Conservation (phyloP, 2,888 invertebrate species). For the Trachelus stipa region DNA sequence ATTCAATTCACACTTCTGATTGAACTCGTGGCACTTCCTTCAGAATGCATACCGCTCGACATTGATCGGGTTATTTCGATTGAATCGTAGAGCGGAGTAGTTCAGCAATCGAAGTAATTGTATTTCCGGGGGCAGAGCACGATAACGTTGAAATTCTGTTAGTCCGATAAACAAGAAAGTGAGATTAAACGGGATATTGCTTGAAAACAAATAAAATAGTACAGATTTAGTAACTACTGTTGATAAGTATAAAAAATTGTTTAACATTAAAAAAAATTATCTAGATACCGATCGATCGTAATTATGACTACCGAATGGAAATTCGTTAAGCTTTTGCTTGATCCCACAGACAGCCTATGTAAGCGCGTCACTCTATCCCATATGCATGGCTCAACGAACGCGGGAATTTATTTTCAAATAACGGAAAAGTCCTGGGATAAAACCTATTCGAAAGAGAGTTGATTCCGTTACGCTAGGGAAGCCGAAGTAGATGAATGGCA, state of each 20-base stretch:
- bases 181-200: not conserved
- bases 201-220: not conserved
- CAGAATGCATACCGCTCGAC: not conserved
- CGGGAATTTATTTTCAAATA: not conserved
- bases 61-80: slow-evolving; percentile 33
- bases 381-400: not conserved
- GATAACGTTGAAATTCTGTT: slow-evolving; percentile 35
- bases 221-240: too few species aligned
- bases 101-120: slow-evolving; percentile 24
- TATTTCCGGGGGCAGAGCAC: slow-evolving; percentile 26
- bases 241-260: not conserved
- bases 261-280: not conserved
- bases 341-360: not conserved
- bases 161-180: slow-evolving; percentile 29
- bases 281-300: not conserved
- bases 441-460: not conserved
- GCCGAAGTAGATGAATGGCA: not conserved
- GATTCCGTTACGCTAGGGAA: not conserved
- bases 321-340: not conserved
- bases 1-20: not conserved
- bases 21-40: not conserved
- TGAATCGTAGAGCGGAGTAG: slow-evolving; percentile 26
- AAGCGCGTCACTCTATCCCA: not conserved
- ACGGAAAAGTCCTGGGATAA: not conserved
- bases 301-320: not conserved